phyloP scores from a whole-genome alignment of 64 coral and sea anemone genomes.

The Dendrophyllia cribrosa region DNA sequence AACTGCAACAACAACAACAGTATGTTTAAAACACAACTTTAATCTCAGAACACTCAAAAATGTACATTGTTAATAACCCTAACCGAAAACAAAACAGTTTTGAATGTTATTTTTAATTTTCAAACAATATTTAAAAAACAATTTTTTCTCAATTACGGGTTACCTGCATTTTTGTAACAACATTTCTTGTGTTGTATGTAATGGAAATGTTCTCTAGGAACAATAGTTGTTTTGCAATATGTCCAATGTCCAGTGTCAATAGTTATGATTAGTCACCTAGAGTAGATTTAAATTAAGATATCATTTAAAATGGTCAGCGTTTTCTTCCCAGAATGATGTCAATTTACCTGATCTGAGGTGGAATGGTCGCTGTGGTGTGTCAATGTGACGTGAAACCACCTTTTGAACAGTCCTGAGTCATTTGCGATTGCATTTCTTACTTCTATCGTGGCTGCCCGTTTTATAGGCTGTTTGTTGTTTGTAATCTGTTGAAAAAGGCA shows the following conservation, averaged over 20 bases:
- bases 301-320: not conserved
- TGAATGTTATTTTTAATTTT: no score
- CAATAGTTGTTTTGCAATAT: slow-evolving; percentile 25
- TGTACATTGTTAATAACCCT: not conserved
- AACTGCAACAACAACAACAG: no score
- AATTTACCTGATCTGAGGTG: no score
- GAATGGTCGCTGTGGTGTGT: no score
- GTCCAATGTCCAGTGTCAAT: not conserved
- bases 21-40: slow-evolving; percentile 21
- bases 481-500: no score
- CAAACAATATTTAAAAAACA: not conserved
- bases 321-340: no score
- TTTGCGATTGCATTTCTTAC: no score
- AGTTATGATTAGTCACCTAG: not conserved
- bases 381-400: no score
- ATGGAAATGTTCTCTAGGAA: slow-evolving; percentile 22
- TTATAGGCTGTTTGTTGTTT: no score
- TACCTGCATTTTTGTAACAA: slow-evolving; percentile 6
- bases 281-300: not conserved
- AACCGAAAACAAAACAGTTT: no score
- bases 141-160: not conserved
- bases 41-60: not conserved
- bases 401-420: no score
- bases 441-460: no score
- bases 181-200: not conserved